phyloP scores from a whole-genome alignment of 2,113 vertebrate genomes.

The Paradoxurus hermaphroditus region DNA sequence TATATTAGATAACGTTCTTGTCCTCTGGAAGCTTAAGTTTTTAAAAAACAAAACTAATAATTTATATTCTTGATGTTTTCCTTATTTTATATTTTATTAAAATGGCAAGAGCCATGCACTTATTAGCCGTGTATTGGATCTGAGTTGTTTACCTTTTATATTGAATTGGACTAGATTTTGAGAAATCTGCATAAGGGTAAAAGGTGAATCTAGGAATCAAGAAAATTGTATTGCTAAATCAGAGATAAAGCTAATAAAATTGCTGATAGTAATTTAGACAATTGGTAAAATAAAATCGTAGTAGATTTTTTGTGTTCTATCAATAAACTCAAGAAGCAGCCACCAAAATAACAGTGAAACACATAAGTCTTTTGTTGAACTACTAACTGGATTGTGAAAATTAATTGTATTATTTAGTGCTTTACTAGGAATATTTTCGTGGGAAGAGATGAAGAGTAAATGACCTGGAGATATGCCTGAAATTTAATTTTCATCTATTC shows the following conservation, averaged over 20 bases:
- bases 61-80: conserved; percentile 39
- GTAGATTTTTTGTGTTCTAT: neutral
- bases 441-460: neutral
- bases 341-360: conserved; percentile 1
- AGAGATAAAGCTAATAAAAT: neutral
- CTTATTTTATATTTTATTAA: conserved; percentile 43
- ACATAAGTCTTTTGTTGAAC: neutral
- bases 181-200: conserved; percentile 56
- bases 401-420: neutral
- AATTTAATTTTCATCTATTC: neutral
- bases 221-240: neutral
- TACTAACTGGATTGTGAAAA: neutral
- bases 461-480: neutral
- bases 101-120: neutral
- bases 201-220: conserved; percentile 62
- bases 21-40: conserved; percentile 72
- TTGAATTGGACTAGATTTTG: neutral
- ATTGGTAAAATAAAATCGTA: neutral
- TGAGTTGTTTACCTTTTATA: neutral
- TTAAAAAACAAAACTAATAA: conserved; percentile 24
- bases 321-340: neutral
- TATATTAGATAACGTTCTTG: conserved; percentile 41
- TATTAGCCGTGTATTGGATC: neutral
- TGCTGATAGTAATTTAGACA: neutral
- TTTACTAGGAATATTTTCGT: conserved; percentile 1